Conservation (phyloP, 2,797 vertebrate species). For the Poecile montanus region DNA sequence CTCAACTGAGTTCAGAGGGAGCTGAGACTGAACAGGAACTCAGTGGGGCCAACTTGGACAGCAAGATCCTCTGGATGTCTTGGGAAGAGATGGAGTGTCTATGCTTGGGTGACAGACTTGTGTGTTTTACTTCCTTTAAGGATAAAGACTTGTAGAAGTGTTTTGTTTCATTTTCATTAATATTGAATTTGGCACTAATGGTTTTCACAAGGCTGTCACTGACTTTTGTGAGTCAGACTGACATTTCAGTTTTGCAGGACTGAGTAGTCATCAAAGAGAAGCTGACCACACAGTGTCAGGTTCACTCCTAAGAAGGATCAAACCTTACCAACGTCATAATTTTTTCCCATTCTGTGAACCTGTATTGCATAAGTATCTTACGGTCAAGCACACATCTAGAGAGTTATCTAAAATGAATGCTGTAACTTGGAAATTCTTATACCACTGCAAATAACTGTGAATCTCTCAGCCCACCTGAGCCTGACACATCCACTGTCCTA, state of each 20-base stretch:
- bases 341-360: background rate
- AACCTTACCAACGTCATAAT: background rate
- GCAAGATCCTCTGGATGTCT: background rate
- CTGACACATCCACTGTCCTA: background rate
- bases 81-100: background rate
- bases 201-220: background rate
- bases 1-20: background rate
- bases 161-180: background rate
- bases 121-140: background rate
- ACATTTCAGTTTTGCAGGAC: background rate
- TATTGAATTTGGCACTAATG: background rate
- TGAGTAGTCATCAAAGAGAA: background rate
- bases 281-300: background rate
- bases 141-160: background rate
- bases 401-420: background rate
- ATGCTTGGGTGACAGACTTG: background rate
- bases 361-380: background rate
- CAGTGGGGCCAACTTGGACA: background rate
- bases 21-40: background rate
- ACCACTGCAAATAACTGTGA: background rate
- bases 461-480: background rate
- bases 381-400: background rate
- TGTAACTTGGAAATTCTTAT: background rate
- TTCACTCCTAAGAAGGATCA: background rate
- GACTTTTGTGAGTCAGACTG: background rate